phyloP scores from a whole-genome alignment of 2,797 vertebrate genomes.

The Pipistrellus pipistrellus region DNA sequence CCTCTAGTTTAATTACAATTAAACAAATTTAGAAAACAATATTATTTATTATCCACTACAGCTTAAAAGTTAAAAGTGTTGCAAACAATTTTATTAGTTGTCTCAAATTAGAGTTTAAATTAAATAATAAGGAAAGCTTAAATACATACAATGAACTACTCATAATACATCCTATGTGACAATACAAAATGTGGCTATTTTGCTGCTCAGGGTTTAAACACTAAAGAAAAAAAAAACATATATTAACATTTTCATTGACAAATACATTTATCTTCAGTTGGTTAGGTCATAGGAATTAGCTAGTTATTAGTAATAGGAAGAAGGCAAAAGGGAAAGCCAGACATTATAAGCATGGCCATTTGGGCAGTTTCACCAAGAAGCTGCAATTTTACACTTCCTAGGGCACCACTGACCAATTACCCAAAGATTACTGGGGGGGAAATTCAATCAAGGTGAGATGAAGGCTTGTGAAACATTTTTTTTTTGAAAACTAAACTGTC shows the following conservation, averaged over 20 bases:
- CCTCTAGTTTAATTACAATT: background rate
- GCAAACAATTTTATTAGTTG: constrained; percentile 58
- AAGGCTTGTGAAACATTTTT: background rate
- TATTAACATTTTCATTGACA: constrained; percentile 28
- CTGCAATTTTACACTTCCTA: background rate
- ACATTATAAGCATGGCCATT: background rate
- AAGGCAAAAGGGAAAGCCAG: background rate
- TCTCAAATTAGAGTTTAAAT: constrained; percentile 66
- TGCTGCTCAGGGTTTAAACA: background rate
- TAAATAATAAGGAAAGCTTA: constrained; percentile 9
- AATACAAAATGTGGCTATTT: background rate
- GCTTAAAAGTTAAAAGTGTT: constrained; percentile 71
- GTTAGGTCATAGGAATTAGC: background rate
- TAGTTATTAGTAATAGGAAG: too few species aligned
- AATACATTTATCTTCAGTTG: constrained; percentile 52
- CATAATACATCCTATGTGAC: background rate
- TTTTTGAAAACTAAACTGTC: constrained; percentile 62
- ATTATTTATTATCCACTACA: constrained; percentile 75
- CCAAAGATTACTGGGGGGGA: background rate
- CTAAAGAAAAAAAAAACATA: constrained; percentile 22
- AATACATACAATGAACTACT: background rate
- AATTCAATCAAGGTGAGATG: background rate
- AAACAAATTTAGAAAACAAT: constrained; percentile 51
- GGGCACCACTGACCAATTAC: background rate
- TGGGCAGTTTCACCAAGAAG: background rate